These are phyloP conservation scores for Venustaconcha ellipsiformis DNA, from an alignment of 1,140 invertebrate species.

Conservation along the genomic window DNA sequence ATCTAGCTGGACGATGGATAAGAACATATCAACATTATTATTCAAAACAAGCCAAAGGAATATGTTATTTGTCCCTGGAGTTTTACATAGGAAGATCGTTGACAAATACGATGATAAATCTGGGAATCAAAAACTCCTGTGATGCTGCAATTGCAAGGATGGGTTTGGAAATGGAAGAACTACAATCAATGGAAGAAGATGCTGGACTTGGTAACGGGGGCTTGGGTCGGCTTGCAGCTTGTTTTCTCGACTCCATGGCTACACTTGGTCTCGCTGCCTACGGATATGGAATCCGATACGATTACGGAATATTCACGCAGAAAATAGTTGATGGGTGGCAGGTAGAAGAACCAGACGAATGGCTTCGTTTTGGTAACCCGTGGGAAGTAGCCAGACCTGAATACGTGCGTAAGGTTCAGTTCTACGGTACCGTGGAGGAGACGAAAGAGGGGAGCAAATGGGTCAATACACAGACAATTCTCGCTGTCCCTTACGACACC, in stretches of 20 bases:
- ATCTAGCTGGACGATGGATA: conserved; percentile 97
- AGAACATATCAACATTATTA: conserved; percentile 98
- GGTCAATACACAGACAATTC: conserved; percentile 78
- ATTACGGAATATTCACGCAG: conserved; percentile 98
- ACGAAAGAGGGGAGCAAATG: conserved; percentile 83
- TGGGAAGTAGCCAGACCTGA: conserved; percentile 98
- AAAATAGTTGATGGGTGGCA: conserved; percentile 96
- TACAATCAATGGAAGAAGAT: conserved; percentile 97
- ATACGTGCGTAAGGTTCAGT: conserved; percentile 90
- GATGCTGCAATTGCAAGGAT: conserved; percentile 96
- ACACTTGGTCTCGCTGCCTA: conserved; percentile 98
- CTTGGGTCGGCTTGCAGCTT: conserved; percentile 94
- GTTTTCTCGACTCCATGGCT: conserved; percentile 97
- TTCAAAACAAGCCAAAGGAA: conserved; percentile 95
- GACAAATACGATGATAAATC: conserved; percentile 98
- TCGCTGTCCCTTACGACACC: conserved; percentile 97
- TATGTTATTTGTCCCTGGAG: conserved; percentile 98
- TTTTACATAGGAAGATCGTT: conserved; percentile 98
- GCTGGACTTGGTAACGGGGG: conserved; percentile 98
- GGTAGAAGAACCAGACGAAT: conserved; percentile 97
- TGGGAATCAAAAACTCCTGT: conserved; percentile 94
- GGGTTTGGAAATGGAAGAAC: conserved; percentile 96
- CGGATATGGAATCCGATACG: conserved; percentile 98
- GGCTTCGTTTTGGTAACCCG: conserved; percentile 93
- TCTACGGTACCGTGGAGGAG: conserved; percentile 92